Conservation (phyloP, 2,113 vertebrate species). For the Neodon shergylaensis region DNA sequence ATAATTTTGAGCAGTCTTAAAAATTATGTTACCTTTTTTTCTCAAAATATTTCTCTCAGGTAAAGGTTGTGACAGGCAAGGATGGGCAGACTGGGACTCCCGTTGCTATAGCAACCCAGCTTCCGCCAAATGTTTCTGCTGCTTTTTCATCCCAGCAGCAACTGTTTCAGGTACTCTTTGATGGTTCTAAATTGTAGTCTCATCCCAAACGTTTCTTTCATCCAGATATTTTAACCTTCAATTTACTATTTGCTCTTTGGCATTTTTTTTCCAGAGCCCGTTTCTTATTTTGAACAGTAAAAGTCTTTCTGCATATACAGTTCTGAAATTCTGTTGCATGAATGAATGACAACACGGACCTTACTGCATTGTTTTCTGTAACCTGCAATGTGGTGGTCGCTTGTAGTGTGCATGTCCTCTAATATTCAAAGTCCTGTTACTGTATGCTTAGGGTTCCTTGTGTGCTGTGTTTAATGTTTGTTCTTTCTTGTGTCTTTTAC, state of each 20-base stretch:
- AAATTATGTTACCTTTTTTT: conserved; percentile 83
- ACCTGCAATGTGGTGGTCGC: conserved; percentile 56
- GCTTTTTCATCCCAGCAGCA: conserved; percentile 91
- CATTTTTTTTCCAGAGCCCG: conserved; percentile 81
- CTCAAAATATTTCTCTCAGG: conserved; percentile 88
- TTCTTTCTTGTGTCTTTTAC: conserved; percentile 65
- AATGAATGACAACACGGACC: conserved; percentile 42
- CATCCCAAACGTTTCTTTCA: conserved; percentile 81
- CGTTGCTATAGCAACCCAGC: conserved; percentile 95
- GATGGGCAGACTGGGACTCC: conserved; percentile 95
- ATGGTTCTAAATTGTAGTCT: conserved; percentile 82
- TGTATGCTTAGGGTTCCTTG: conserved; percentile 45
- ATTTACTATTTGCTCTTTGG: conserved; percentile 72
- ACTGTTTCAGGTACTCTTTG: conserved; percentile 90
- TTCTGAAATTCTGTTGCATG: conserved; percentile 73
- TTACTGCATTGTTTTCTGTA: conserved; percentile 4
- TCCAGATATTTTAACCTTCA: conserved; percentile 76
- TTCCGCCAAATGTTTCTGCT: conserved; percentile 95
- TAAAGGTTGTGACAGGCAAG: conserved; percentile 96
- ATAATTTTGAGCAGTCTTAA: conserved; percentile 79
- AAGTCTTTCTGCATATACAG: conserved; percentile 49
- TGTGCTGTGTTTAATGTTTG: conserved; percentile 74
- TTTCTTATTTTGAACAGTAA: conserved; percentile 72
- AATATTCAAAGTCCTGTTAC: conserved; percentile 43
- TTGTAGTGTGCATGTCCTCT: conserved; percentile 71